Base-by-base conservation (phyloP, 2,888 invertebrate species). In the Andrena flavipes region DNA sequence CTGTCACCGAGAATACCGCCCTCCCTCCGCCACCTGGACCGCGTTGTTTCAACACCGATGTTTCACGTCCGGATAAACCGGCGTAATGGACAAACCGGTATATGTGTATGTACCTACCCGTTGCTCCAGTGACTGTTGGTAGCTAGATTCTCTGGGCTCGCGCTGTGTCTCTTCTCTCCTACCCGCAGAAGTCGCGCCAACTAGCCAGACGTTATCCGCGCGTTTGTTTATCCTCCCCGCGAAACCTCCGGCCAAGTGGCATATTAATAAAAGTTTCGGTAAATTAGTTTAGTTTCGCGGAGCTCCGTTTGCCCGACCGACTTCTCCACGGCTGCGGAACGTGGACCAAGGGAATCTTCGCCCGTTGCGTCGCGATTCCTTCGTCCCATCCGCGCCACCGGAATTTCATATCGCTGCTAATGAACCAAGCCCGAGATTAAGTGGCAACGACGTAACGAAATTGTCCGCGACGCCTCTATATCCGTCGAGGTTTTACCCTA, bases 241-340 rank as follows among this genome's bases (percentile, higher is more conserved):
- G 74, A 59, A 70, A 79, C 68, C 76, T n/a, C 64, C 78, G 84
- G 69, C 84, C 78, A 88, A 90, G 87, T 90, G 90, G 90, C 90
- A 89, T 90, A 90, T 90, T 90, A 92, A 92, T 92, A 92, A 91
- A 92, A 92, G 87, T 92, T 92, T 72, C 76, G 59, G 81, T 74
- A 91, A 89, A 91, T 91, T 90, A 92, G 90, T 90, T 92, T 90
- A 91, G 91, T 91, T 91, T 83, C 84, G 51, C 75, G 13, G 83
- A 86, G 85, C 84, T 88, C 75, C 80, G 78, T 82, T 82, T 80
- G 10, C 71, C 51, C 56, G 73, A 51, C 54, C 73, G 80, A 84
- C 79, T 85, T 78, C 78, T 30, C 71, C 54, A 1, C 42, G 59
- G 69, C 35, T 33, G 30, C 65, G 80, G 82, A 82, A 81, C 86